These are phyloP conservation scores for Plodia interpunctella DNA, from an alignment of 1,140 invertebrate species.

Conservation along the genomic window DNA sequence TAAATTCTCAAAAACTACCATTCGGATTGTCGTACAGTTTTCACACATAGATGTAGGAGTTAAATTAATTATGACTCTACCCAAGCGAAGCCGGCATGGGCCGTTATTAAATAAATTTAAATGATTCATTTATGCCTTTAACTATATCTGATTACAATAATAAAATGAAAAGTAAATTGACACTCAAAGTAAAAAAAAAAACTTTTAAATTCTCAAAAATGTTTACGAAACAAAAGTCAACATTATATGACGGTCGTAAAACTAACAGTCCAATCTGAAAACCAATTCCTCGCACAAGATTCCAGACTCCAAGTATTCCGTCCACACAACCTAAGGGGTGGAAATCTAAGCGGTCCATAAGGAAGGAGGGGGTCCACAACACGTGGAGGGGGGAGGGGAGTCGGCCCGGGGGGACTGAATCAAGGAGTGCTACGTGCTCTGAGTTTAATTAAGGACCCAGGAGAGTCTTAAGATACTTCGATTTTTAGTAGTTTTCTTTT, in stretches of 20 bases:
- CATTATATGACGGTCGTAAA: slow-evolving; percentile 41
- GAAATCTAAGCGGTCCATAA: slow-evolving; percentile 75
- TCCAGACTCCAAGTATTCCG: slow-evolving; percentile 69
- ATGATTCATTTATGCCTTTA: too few relatives aligned
- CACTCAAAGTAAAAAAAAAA: slow-evolving; percentile 9
- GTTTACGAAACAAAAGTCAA: slow-evolving; percentile 20
- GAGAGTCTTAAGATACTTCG: slow-evolving; percentile 64
- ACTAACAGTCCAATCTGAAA: slow-evolving; percentile 64
- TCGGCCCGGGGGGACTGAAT: slow-evolving; percentile 60
- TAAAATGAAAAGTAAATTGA: background rate
- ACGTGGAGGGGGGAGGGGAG: slow-evolving; percentile 31
- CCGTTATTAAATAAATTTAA: too few relatives aligned
- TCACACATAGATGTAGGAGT: too few relatives aligned
- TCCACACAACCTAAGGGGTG: slow-evolving; percentile 64
- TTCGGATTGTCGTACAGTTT: too few relatives aligned
- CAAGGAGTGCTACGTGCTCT: slow-evolving; percentile 72
- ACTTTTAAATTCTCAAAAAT: background rate
- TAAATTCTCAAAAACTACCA: too few relatives aligned
- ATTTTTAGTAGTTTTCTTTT: slow-evolving; percentile 72
- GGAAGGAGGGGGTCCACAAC: slow-evolving; percentile 41
- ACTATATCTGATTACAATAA: too few relatives aligned
- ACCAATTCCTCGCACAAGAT: slow-evolving; percentile 70
- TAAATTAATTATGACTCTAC: too few relatives aligned
- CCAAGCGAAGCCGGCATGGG: too few relatives aligned
- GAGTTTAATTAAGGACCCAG: slow-evolving; percentile 72